Evolutionary conservation across 2,797 vertebrate species (phyloP).

Genomic region (Hoplostethus mediterraneus): DNA sequence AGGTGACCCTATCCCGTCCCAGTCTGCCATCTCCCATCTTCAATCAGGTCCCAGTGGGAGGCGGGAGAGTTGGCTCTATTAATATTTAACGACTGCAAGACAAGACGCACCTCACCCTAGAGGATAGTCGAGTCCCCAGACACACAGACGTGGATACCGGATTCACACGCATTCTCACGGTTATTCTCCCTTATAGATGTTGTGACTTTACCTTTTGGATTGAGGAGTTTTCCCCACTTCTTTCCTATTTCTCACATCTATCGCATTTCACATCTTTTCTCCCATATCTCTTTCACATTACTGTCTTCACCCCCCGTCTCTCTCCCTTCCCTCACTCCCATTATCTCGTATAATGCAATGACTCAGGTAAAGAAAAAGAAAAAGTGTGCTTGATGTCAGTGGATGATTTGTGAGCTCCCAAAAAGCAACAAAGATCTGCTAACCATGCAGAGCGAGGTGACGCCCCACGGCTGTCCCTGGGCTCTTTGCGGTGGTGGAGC

Average conservation of each 20-base stretch:
- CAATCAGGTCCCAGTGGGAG: slow-evolving; percentile 67
- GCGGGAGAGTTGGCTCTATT: slow-evolving; percentile 67
- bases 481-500: slow-evolving; percentile 36
- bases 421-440: slow-evolving; percentile 42
- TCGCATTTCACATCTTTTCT: too few species aligned
- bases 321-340: not conserved
- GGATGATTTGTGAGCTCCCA: slow-evolving; percentile 55
- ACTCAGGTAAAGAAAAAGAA: slow-evolving; percentile 45
- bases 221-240: not conserved
- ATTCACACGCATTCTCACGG: slow-evolving; percentile 5
- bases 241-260: not conserved
- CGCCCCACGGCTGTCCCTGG: slow-evolving; percentile 27
- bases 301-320: not conserved
- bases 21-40: slow-evolving; percentile 55
- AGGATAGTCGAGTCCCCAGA: slow-evolving; percentile 26
- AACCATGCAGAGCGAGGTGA: slow-evolving; percentile 46
- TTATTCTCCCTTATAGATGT: not conserved
- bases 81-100: slow-evolving; percentile 81
- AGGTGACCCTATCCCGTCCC: slow-evolving; percentile 74
- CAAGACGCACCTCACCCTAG: slow-evolving; percentile 55
- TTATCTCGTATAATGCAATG: slow-evolving; percentile 22
- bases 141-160: not conserved
- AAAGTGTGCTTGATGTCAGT: slow-evolving; percentile 45
- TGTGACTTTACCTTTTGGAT: not conserved
- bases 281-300: not conserved